phyloP scores from a whole-genome alignment of 2,888 invertebrate species.

The Ischnus inquisitorius region DNA sequence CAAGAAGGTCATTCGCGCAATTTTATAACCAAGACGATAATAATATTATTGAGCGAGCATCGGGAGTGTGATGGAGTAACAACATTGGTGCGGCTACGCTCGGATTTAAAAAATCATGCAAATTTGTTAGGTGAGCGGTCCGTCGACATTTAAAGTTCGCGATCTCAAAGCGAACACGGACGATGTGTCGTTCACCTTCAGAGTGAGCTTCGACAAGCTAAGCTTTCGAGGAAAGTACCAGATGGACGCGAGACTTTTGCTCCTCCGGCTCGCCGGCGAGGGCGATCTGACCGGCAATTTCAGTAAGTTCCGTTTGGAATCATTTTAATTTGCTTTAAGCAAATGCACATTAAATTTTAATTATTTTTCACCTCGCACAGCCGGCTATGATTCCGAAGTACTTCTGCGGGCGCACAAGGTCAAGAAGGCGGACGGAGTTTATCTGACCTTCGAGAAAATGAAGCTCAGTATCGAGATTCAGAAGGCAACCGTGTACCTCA shows the following conservation, averaged over 20 bases:
- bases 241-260: constrained; percentile 89
- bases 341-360: neutral
- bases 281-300: constrained; percentile 90
- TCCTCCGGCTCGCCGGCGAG: constrained; percentile 88
- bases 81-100: neutral
- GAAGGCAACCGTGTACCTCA: constrained; percentile 88
- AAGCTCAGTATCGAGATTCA: constrained; percentile 88
- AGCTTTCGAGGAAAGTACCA: constrained; percentile 90
- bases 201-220: constrained; percentile 87
- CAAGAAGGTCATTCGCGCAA: neutral
- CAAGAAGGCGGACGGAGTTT: constrained; percentile 86
- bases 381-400: constrained; percentile 89
- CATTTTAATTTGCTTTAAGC: no score
- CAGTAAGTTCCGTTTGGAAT: constrained; percentile 86
- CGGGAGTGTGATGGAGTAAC: neutral
- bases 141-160: constrained; percentile 80
- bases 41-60: neutral
- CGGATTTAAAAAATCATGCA: constrained; percentile 2
- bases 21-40: neutral
- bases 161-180: constrained; percentile 86
- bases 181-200: constrained; percentile 89
- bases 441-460: constrained; percentile 89
- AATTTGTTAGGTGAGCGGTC: constrained; percentile 78
- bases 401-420: constrained; percentile 88
- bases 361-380: constrained; percentile 85